Percentiles rank a stretch among this genome's conserved stretches.
These are phyloP conservation scores for Syrrhaptes paradoxus DNA, from an alignment of 2,113 vertebrate species.

Conservation along the genomic window DNA sequence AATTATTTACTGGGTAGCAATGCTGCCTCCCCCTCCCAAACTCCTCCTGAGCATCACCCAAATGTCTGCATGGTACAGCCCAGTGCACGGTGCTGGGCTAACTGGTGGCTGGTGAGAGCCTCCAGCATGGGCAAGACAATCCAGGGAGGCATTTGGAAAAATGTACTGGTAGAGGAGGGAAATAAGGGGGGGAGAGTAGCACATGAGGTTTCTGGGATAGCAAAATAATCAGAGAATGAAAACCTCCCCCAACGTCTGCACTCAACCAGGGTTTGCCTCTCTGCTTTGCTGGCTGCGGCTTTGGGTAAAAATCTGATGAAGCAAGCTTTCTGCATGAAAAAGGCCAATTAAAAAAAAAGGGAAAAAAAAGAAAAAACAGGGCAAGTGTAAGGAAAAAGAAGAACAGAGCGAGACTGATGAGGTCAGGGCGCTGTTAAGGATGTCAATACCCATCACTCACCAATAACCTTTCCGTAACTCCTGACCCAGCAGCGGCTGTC, in stretches of 20 bases:
- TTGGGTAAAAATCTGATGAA: slow-evolving; percentile 39
- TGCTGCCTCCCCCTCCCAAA: background rate
- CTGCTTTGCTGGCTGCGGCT: background rate
- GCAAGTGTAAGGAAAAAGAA: slow-evolving; percentile 59
- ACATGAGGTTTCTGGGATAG: fast-evolving
- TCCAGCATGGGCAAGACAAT: background rate
- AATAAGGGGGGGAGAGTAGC: background rate
- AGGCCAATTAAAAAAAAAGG: slow-evolving; percentile 31
- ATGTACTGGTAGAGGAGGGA: background rate
- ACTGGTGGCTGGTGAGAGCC: too few species aligned
- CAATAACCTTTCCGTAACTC: slow-evolving; percentile 57
- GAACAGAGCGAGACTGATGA: slow-evolving; percentile 57
- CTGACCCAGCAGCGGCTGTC: slow-evolving; percentile 21
- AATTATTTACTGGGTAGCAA: background rate
- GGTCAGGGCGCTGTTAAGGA: slow-evolving; percentile 42
- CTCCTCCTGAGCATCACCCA: background rate
- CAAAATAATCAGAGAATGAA: background rate
- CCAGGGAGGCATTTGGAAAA: background rate
- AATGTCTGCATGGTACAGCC: background rate
- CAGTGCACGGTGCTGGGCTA: background rate
- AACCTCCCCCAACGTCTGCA: background rate
- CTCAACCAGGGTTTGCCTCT: background rate
- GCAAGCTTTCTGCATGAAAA: slow-evolving; percentile 43
- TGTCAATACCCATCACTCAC: slow-evolving; percentile 69
- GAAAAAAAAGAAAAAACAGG: background rate